Evolutionary conservation across 2,888 invertebrate genomes (phyloP).

Genomic region (Zeuzera pyrina): DNA sequence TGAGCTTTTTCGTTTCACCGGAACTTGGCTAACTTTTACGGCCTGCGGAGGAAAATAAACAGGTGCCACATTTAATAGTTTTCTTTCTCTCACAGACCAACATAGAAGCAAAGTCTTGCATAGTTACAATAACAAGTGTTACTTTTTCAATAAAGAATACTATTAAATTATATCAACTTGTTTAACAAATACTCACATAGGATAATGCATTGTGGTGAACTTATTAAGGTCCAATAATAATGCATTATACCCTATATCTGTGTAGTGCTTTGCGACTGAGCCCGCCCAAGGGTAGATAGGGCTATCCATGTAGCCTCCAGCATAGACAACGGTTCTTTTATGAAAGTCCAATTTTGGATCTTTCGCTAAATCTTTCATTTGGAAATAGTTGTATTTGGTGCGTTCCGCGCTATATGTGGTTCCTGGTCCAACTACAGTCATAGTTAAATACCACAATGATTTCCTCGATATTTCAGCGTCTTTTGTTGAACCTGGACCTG

Average conservation of each 20-base stretch:
- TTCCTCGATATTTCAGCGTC: conserved; percentile 4
- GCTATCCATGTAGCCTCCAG: conserved; percentile 43
- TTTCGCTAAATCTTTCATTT: conserved; percentile 3
- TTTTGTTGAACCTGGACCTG: conserved; percentile 7
- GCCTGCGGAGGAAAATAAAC: too few species aligned
- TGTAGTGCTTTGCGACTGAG: conserved; percentile 25
- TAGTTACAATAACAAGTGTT: too few species aligned
- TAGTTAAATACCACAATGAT: conserved; percentile 1
- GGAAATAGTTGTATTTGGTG: conserved; percentile 1
- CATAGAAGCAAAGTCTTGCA: too few species aligned
- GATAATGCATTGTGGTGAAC: conserved; percentile 40
- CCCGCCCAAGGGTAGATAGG: conserved; percentile 25
- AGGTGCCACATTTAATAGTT: too few species aligned
- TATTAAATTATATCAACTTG: too few species aligned
- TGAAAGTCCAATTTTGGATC: conserved; percentile 5
- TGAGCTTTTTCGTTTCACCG: too few species aligned
- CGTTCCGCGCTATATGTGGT: neutral
- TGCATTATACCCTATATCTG: conserved; percentile 36
- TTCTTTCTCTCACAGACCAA: too few species aligned
- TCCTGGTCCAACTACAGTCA: conserved; percentile 3
- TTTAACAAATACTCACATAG: conserved; percentile 35
- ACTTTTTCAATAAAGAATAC: too few species aligned
- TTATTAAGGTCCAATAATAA: conserved; percentile 32
- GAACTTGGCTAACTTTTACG: too few species aligned
- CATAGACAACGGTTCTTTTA: conserved; percentile 34